Conservation (phyloP, 2,888 invertebrate species). For the Lampropteryx suffumata region DNA sequence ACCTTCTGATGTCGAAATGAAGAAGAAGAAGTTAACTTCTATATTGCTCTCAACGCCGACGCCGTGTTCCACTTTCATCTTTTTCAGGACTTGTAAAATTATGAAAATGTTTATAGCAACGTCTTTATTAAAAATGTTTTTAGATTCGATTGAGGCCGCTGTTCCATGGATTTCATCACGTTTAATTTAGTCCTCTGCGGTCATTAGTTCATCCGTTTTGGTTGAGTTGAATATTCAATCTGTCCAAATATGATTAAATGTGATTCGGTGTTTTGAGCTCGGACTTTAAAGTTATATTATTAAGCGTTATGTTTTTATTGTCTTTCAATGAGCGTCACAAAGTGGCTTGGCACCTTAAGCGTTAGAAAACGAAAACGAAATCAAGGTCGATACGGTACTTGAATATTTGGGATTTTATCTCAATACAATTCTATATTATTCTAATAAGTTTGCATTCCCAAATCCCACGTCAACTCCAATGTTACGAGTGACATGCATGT, state of each 20-base stretch:
- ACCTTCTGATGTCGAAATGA: slow-evolving; percentile 38
- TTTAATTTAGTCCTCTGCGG: slow-evolving; percentile 30
- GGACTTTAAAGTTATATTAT: slow-evolving; percentile 22
- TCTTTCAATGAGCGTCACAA: slow-evolving; percentile 50
- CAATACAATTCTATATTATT: slow-evolving; percentile 41
- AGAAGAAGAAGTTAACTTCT: slow-evolving; percentile 25
- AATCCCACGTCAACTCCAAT: neutral
- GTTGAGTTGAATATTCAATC: slow-evolving; percentile 27
- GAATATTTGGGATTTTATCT: slow-evolving; percentile 63
- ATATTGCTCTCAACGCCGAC: slow-evolving; percentile 37
- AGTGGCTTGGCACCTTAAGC: slow-evolving; percentile 33
- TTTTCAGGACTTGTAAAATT: slow-evolving; percentile 37
- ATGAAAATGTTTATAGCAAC: slow-evolving; percentile 36
- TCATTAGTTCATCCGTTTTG: slow-evolving; percentile 25
- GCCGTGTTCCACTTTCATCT: slow-evolving; percentile 43
- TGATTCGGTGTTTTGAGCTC: slow-evolving; percentile 18
- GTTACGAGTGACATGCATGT: neutral
- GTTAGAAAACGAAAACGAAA: slow-evolving; percentile 71
- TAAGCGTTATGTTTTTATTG: slow-evolving; percentile 52
- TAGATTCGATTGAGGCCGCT: slow-evolving; percentile 35
- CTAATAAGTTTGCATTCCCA: neutral
- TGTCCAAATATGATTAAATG: slow-evolving; percentile 27
- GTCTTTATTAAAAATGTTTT: slow-evolving; percentile 39
- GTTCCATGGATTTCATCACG: slow-evolving; percentile 25
- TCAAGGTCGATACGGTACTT: slow-evolving; percentile 74